A percentile compares a stretch with the other conserved stretches of the same genome.
phyloP scores from a whole-genome alignment of 2,888 invertebrate genomes.

The Eupithecia pulchellata region DNA sequence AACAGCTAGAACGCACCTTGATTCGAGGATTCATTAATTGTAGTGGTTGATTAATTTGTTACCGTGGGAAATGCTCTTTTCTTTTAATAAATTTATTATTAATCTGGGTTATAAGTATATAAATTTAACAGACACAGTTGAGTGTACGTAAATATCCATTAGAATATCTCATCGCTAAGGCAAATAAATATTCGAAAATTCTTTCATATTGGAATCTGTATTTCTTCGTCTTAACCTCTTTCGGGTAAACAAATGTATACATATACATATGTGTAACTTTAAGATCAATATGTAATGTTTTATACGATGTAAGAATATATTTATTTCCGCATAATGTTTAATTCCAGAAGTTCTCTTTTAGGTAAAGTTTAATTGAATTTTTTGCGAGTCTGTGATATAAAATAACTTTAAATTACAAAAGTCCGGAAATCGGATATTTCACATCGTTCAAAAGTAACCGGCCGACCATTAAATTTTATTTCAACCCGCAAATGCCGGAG shows the following conservation, averaged over 20 bases:
- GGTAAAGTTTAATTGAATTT: background rate
- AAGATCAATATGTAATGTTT: too few species aligned
- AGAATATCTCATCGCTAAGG: too few species aligned
- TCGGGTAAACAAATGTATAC: too few species aligned
- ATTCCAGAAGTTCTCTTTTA: background rate
- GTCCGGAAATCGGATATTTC: conserved; percentile 80
- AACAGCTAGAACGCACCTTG: conserved; percentile 80
- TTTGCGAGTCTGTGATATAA: background rate
- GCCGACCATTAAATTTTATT: conserved; percentile 83
- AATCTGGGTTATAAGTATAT: too few species aligned
- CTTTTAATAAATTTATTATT: background rate
- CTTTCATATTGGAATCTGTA: background rate
- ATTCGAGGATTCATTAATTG: conserved; percentile 80
- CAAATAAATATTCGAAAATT: background rate
- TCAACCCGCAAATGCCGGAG: conserved; percentile 69
- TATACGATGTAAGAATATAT: too few species aligned
- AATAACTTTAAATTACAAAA: conserved; percentile 49
- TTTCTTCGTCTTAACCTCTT: too few species aligned
- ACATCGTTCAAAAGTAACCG: conserved; percentile 67
- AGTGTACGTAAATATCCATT: too few species aligned
- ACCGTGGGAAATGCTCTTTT: conserved; percentile 69
- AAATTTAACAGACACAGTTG: too few species aligned
- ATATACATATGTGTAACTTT: too few species aligned
- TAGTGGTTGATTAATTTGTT: conserved; percentile 55
- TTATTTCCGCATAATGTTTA: too few species aligned